phyloP scores from a whole-genome alignment of 2,113 vertebrate species.

The Mobula birostris region DNA sequence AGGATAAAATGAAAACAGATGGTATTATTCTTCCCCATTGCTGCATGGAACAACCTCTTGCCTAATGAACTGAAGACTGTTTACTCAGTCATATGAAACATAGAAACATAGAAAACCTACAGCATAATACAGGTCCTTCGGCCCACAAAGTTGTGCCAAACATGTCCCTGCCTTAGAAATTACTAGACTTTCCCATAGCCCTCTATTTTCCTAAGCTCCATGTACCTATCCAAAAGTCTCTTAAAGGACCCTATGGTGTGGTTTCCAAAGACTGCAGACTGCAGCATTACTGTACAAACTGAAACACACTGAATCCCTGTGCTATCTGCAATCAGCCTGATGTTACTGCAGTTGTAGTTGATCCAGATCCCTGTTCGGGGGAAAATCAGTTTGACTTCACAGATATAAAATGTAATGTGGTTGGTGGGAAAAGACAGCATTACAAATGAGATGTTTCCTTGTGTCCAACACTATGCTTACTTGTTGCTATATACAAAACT shows the following conservation, averaged over 20 bases:
- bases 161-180: too few relatives aligned
- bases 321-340: not conserved
- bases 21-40: not conserved
- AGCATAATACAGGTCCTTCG: too few relatives aligned
- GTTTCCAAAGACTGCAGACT: not conserved
- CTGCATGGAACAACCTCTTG: not conserved
- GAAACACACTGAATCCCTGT: not conserved
- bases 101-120: too few relatives aligned
- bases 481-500: not conserved
- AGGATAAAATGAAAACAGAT: not conserved
- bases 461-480: not conserved
- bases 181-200: too few relatives aligned
- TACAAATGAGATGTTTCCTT: not conserved
- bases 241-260: not conserved
- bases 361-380: not conserved
- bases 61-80: not conserved
- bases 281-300: not conserved
- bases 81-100: not conserved
- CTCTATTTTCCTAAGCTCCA: too few relatives aligned
- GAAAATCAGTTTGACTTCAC: not conserved
- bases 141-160: too few relatives aligned
- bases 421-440: not conserved
- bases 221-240: too few relatives aligned
- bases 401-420: not conserved
- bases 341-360: not conserved